phyloP scores from a whole-genome alignment of 1,140 invertebrate species.

The Maconellicoccus hirsutus region DNA sequence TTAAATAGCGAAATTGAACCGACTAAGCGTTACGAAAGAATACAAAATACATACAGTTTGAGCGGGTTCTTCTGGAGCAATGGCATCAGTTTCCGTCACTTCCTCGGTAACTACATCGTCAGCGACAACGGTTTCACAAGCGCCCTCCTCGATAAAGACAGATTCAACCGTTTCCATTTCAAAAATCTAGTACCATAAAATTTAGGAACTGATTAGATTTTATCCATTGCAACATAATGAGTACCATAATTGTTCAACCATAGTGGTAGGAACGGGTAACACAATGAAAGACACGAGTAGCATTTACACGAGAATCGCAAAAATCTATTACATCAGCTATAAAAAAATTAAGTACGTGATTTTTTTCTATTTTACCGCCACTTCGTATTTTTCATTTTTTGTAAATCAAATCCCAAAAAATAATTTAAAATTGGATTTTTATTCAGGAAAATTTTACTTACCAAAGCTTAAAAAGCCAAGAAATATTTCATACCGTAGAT shows the following conservation, averaged over 20 bases:
- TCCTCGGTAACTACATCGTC: background rate
- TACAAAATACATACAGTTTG: background rate
- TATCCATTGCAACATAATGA: background rate
- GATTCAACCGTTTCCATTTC: background rate
- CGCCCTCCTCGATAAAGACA: constrained; percentile 11
- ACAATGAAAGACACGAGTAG: background rate
- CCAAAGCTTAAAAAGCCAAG: constrained; percentile 17
- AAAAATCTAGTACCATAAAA: background rate
- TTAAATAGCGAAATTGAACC: too few species aligned
- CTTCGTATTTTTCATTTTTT: background rate
- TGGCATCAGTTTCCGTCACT: background rate
- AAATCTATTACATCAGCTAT: background rate
- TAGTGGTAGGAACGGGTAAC: background rate
- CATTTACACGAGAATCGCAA: background rate
- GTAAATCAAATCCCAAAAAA: background rate
- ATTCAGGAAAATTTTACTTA: constrained; percentile 1
- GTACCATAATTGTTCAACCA: background rate
- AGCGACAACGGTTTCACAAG: background rate
- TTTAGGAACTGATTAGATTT: background rate
- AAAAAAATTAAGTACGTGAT: background rate
- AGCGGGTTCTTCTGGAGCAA: background rate
- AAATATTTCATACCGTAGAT: constrained; percentile 14
- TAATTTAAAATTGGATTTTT: constrained; percentile 15
- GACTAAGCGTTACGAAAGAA: too few species aligned
- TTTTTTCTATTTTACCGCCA: background rate